Conservation (phyloP, 1,140 invertebrate species). For the Bombus cullumanus region DNA sequence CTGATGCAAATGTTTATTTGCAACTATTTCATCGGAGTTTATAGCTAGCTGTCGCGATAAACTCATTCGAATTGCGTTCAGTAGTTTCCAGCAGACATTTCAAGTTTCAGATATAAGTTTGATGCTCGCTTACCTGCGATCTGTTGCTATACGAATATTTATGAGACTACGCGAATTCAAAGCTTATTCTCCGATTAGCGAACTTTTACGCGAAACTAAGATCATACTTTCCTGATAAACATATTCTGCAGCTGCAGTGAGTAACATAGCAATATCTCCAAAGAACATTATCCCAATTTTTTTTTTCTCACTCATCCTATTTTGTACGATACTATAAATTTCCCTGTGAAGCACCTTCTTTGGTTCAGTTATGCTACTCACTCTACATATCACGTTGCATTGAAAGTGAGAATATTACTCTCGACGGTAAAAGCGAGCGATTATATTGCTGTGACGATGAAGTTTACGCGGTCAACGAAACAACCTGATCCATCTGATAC, state of each 20-base stretch:
- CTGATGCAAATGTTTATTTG: background rate
- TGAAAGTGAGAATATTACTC: background rate
- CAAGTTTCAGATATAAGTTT: background rate
- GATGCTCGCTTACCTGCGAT: background rate
- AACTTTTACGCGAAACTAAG: no score
- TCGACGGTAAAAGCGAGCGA: constrained; percentile 4
- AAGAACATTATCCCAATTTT: no score
- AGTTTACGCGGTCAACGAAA: constrained; percentile 29
- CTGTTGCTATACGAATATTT: background rate
- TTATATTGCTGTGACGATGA: constrained; percentile 7
- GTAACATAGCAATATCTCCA: no score
- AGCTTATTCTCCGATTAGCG: no score
- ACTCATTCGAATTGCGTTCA: background rate
- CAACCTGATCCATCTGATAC: constrained; percentile 10
- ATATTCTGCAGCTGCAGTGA: no score
- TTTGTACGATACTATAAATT: no score
- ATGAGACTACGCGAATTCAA: background rate
- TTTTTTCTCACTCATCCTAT: no score
- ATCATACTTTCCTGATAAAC: no score
- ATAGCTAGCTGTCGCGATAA: background rate
- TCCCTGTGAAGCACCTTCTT: no score
- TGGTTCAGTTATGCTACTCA: no score
- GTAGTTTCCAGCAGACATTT: background rate
- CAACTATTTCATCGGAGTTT: background rate
- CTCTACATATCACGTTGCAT: no score